Evolutionary conservation across 2,888 invertebrate genomes (phyloP).

Genomic region (Ophonus ardosiacus): DNA sequence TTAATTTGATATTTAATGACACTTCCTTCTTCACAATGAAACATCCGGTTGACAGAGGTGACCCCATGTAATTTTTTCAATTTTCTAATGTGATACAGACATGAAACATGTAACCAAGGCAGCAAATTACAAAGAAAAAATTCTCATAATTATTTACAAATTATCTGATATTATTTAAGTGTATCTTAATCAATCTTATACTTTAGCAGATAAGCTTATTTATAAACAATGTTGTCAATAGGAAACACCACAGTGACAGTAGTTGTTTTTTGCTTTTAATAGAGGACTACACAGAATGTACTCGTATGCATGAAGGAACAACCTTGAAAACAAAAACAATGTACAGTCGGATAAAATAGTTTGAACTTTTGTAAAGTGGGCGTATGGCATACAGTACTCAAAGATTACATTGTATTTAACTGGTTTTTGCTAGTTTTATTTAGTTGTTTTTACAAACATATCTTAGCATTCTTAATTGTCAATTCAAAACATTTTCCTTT

Average conservation of each 20-base stretch:
- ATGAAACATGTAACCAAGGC: slow-evolving; percentile 1
- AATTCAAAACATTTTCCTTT: no score
- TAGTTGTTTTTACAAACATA: not conserved
- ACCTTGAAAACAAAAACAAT: slow-evolving; percentile 1
- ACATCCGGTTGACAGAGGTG: slow-evolving; percentile 23
- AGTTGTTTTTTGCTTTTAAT: slow-evolving; percentile 24
- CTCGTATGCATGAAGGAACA: not conserved
- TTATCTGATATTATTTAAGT: not conserved
- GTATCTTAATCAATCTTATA: not conserved
- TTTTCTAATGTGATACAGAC: not conserved
- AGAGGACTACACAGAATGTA: not conserved
- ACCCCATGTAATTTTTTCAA: no score
- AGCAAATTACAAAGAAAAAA: not conserved
- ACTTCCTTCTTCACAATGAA: slow-evolving; percentile 6
- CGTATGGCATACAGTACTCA: not conserved
- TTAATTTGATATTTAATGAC: slow-evolving; percentile 23
- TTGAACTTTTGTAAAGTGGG: not conserved
- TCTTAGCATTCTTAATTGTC: no score
- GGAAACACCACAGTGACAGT: not conserved
- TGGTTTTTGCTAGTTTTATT: not conserved
- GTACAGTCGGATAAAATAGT: slow-evolving; percentile 2
- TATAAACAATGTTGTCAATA: not conserved
- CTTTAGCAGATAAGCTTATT: not conserved
- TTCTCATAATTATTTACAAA: not conserved
- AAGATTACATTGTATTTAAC: not conserved